A percentile compares a stretch with the other conserved stretches of the same genome.
These are phyloP conservation scores for Darevskia mixta DNA, from an alignment of 2,797 vertebrate genomes.

Conservation along the genomic window DNA sequence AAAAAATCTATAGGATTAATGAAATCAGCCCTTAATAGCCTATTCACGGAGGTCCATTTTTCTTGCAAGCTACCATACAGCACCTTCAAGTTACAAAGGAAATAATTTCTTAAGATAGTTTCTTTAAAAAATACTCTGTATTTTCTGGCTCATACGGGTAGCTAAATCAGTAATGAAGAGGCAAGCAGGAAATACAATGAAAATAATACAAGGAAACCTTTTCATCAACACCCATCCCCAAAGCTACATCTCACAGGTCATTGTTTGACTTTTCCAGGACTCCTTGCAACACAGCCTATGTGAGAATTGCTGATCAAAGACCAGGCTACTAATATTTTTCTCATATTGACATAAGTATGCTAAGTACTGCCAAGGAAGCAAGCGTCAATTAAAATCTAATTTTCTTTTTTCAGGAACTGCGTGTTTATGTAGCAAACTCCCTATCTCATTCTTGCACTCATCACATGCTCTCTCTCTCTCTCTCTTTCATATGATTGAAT, in stretches of 20 bases:
- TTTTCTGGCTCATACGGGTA: constrained; percentile 59
- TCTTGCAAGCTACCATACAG: neutral
- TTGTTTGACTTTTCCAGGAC: constrained; percentile 62
- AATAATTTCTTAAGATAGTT: constrained; percentile 56
- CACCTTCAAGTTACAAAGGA: constrained; percentile 45
- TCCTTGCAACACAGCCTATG: constrained; percentile 43
- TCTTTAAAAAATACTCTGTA: constrained; percentile 36
- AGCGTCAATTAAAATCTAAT: constrained; percentile 48
- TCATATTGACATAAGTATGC: constrained; percentile 43
- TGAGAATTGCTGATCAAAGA: constrained; percentile 63
- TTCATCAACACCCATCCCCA: constrained; percentile 69
- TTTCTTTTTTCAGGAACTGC: constrained; percentile 41
- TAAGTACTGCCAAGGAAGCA: constrained; percentile 57
- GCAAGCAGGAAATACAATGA: constrained; percentile 72
- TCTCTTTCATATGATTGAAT: neutral
- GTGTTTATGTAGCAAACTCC: constrained; percentile 51
- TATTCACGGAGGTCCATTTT: neutral
- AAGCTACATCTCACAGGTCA: constrained; percentile 61
- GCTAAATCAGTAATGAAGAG: constrained; percentile 56
- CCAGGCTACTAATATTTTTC: constrained; percentile 51
- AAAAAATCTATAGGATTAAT: neutral
- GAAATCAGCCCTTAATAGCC: neutral
- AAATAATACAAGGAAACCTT: constrained; percentile 75
- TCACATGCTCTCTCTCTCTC: neutral
- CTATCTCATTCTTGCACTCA: constrained; percentile 2